A percentile compares a stretch with the other conserved stretches of the same genome.
Conservation (phyloP, 2,888 invertebrate species). For the Diogma glabrata region DNA sequence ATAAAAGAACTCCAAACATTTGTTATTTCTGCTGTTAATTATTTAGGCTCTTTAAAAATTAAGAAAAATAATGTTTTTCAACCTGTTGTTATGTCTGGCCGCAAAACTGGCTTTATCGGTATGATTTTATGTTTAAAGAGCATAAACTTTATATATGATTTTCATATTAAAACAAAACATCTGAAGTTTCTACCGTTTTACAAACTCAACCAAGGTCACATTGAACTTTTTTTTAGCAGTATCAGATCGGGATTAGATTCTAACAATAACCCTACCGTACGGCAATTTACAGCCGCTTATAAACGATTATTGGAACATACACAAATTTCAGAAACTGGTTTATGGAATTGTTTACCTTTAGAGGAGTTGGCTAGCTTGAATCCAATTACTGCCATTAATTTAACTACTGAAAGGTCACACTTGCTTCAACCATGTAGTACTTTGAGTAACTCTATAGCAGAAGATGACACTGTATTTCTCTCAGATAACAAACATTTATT, state of each 20-base stretch:
- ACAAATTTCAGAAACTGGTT: background rate
- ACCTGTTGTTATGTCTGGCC: background rate
- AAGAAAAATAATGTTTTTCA: background rate
- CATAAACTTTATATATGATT: background rate
- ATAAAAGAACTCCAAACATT: background rate
- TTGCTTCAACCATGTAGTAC: background rate
- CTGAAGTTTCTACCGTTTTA: too few relatives aligned
- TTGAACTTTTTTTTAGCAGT: background rate
- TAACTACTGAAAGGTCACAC: background rate
- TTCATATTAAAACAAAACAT: background rate
- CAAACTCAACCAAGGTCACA: background rate
- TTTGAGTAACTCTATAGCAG: background rate
- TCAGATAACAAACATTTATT: background rate
- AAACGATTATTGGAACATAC: background rate
- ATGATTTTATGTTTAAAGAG: slow-evolving; percentile 3
- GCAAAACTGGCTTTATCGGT: background rate
- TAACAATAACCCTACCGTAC: background rate
- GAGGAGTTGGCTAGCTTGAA: background rate
- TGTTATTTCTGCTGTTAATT: too few relatives aligned
- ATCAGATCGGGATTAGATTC: background rate
- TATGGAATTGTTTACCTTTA: background rate
- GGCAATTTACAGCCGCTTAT: background rate
- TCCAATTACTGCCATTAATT: slow-evolving; percentile 1
- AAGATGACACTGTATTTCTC: background rate
- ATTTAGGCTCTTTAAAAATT: background rate